Base-by-base conservation (phyloP, 2,888 invertebrate genomes). In the Perdita meconis region DNA sequence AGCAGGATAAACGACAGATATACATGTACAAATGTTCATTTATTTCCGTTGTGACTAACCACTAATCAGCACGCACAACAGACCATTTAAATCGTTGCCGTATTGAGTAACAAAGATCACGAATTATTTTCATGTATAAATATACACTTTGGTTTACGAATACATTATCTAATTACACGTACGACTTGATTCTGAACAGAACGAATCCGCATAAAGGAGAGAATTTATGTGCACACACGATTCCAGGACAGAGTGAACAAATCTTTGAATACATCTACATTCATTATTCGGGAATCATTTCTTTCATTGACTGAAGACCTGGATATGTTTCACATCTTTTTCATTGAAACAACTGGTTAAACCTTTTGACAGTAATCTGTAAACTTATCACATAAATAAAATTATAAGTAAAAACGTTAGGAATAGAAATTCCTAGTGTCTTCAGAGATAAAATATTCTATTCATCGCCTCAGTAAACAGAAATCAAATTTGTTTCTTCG, bases 111-210 rank as follows among this genome's bases (percentile, higher is more conserved):
- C 63, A 70, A 72, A 69, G 78, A 66, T 71, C 77, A 60, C 64
- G 68, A 66, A 47, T 57, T 63, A 75, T 44, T 76, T 59, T 77
- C 67, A 78, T 69, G 72, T 77, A 82, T 85, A 87, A 87, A 84
- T 84, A 79, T 88, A 87, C 84, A 87, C 87, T 87, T 87, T 87
- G 87, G 88, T 87, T 86, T 87, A 84, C 83, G 86, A 88, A 87
- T 87, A 88, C 78, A 78, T 76, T 76, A 81, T 74, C 75, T 77
- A 82, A 82, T 83, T 68, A 70, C 70, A 64, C 67, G 44, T 38
- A 70, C 56, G 40, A 50, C 60, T 61, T 66, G 55, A 30, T 72
- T 69, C n/a, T 57, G 44, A 22, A 42, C 36, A 26, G 60, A n/a
- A 60, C 67, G 40, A 60, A 57, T 53, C 38, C 26, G 22, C 47